These are phyloP conservation scores for Achatina immaculata DNA, from an alignment of 1,140 invertebrate genomes.

Conservation along the genomic window DNA sequence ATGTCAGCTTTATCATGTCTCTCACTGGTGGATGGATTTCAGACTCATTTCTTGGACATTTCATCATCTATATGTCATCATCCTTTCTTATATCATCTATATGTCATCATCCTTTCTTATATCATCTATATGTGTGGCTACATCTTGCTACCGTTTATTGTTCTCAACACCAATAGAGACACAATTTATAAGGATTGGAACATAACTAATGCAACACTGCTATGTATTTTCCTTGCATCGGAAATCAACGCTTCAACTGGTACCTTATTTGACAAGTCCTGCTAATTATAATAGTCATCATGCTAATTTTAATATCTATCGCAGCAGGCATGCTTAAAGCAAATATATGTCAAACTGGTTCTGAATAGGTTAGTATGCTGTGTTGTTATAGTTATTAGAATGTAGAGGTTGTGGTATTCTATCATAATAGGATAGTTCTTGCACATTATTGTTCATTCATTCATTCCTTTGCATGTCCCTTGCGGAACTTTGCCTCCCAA, in stretches of 20 bases:
- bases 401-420: too few species aligned
- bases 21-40: constrained; percentile 73
- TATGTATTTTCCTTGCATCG: background rate
- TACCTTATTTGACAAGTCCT: constrained; percentile 48
- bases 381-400: too few species aligned
- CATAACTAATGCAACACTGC: background rate
- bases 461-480: too few species aligned
- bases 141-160: constrained; percentile 64
- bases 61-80: too few species aligned
- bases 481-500: too few species aligned
- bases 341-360: constrained; percentile 75
- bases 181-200: too few species aligned
- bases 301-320: constrained; percentile 70
- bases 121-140: constrained; percentile 72
- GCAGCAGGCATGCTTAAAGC: constrained; percentile 72
- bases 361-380: constrained; percentile 75
- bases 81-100: too few species aligned
- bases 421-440: too few species aligned
- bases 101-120: too few species aligned
- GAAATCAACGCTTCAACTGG: background rate
- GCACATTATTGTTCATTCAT: too few species aligned
- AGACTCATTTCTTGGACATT: constrained; percentile 72
- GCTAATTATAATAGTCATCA: constrained; percentile 54
- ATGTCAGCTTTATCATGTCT: constrained; percentile 71
- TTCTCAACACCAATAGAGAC: constrained; percentile 30